These are phyloP conservation scores for Mycogona germanica DNA, from an alignment of 2,888 invertebrate species.

Conservation along the genomic window DNA sequence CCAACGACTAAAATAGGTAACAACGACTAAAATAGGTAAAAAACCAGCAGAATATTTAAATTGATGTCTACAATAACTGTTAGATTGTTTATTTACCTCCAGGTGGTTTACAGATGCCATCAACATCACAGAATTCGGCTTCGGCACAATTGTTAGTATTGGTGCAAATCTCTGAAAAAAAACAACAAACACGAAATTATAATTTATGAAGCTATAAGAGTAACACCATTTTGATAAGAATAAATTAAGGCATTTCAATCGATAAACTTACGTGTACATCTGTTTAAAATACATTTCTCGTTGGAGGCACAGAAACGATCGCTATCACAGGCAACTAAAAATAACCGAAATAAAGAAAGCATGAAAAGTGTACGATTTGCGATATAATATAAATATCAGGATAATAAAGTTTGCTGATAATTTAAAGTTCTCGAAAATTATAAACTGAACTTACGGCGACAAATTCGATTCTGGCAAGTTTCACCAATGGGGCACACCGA, in stretches of 20 bases:
- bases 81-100: slow-evolving; percentile 4
- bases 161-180: slow-evolving; percentile 24
- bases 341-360: background rate
- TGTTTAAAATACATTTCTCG: slow-evolving; percentile 70
- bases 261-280: slow-evolving; percentile 56
- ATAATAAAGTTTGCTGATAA: slow-evolving; percentile 33
- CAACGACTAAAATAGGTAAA: too few species aligned
- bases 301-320: slow-evolving; percentile 80
- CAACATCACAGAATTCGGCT: slow-evolving; percentile 51
- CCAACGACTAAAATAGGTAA: too few species aligned
- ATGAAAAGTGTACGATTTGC: too few species aligned
- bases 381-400: too few species aligned
- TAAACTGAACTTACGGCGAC: slow-evolving; percentile 55
- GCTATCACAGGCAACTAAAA: slow-evolving; percentile 57
- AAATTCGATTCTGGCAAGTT: slow-evolving; percentile 64
- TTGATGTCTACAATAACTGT: too few species aligned
- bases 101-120: slow-evolving; percentile 61
- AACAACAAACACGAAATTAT: background rate
- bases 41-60: too few species aligned
- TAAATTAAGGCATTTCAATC: background rate
- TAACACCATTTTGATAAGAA: too few species aligned
- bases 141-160: slow-evolving; percentile 47
- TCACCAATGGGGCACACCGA: slow-evolving; percentile 71
- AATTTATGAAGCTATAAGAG: background rate
- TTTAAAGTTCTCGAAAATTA: slow-evolving; percentile 38